Conservation (phyloP, 2,888 invertebrate genomes). For the Tenthredo livida region DNA sequence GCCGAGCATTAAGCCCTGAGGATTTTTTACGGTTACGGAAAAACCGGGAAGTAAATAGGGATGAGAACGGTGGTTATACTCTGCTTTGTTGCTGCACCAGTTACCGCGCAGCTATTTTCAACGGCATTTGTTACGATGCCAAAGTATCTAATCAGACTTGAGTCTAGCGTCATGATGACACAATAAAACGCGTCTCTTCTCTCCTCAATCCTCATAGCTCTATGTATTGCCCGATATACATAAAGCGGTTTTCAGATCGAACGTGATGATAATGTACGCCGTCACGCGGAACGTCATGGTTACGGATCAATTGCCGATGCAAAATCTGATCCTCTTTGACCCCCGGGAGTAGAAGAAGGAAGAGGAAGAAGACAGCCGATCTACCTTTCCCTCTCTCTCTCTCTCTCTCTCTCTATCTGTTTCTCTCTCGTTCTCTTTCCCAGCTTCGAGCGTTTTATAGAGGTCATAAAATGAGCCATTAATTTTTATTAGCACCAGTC, state of each 20-base stretch:
- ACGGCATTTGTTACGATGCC: not conserved
- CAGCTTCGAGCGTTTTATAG: slow-evolving; percentile 66
- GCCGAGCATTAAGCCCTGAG: slow-evolving; percentile 4
- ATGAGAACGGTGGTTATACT: not conserved
- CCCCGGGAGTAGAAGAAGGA: slow-evolving; percentile 13
- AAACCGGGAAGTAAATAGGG: not conserved
- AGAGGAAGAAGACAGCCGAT: not conserved
- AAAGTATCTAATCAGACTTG: not conserved
- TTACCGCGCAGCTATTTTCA: slow-evolving; percentile 6
- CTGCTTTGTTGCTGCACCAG: not conserved
- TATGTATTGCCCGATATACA: not conserved
- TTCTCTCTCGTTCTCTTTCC: slow-evolving; percentile 53
- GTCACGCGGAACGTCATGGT: slow-evolving; percentile 40
- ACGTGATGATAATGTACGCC: slow-evolving; percentile 43
- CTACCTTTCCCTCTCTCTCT: slow-evolving; percentile 51
- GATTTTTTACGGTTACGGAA: slow-evolving; percentile 20
- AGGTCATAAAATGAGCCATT: slow-evolving; percentile 62
- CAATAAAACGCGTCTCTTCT: not conserved
- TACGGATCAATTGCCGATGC: slow-evolving; percentile 50
- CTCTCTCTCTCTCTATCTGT: slow-evolving; percentile 48
- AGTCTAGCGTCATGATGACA: not conserved
- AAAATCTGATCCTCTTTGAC: slow-evolving; percentile 49
- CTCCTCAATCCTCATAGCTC: not conserved
- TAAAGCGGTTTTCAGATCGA: slow-evolving; percentile 34
- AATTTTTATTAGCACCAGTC: slow-evolving; percentile 42